Evolutionary conservation across 2,113 vertebrate species (phyloP), one percentile per base, ranked within the genome.

Genomic region (Python bivittatus): DNA sequence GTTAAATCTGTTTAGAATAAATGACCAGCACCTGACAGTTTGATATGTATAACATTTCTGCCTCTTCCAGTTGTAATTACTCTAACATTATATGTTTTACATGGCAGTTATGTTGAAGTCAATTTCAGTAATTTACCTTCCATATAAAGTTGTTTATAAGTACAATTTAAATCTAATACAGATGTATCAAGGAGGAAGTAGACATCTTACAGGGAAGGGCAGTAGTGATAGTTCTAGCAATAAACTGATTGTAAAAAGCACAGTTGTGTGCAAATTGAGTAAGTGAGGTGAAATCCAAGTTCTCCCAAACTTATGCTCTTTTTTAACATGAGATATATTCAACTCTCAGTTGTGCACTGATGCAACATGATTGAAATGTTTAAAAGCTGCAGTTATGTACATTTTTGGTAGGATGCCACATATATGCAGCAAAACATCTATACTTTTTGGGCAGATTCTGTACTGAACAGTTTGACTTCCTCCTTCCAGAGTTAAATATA

Each of bases 201-300:
- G 48, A 87, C 27, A 56, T 4, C 7, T 25, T 91, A n/a, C 52
- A 91, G 52, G 56, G 42, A 56, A 22, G 53, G 44, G 44, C 27
- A 10, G n/a, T n/a, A 83, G 27, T 60, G 42, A 72, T 92, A 88
- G 11, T 42, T 84, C 56, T 84, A 20, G 87, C 57, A 91, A 48
- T 91, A 53, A 90, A 90, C 68, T 86, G 57, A 27, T 87, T 87
- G 85, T 88, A 91, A 91, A 91, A 57, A 57, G 89, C 60, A 90
- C 86, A 85, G 52, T 23, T 83, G 42, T 72, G n/a, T 60, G 44
- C 42, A 91, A 83, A 88, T n/a, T 54, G 44, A 91, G 68, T 79
- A 88, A 33, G 38, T 38, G 44, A 88, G 33, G 20, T 57, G 48
- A 88, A 88, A 88, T 52, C 29, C 68, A 58, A 72, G 54, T 52